Conservation (phyloP, 1,140 invertebrate species). For the Brachionus manjavacas region DNA sequence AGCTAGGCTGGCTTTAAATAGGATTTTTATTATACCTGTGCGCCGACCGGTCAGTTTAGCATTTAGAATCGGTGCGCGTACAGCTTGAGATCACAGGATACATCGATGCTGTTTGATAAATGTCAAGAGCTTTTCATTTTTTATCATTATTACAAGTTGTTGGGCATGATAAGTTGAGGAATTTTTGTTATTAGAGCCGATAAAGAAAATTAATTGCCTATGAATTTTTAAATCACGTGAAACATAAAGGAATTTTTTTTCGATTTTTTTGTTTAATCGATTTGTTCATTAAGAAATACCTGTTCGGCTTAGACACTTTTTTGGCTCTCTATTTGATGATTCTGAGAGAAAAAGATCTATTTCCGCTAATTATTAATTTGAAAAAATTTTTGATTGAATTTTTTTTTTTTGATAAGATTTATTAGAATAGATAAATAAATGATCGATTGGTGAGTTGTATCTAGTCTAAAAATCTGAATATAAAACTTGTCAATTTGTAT, state of each 20-base stretch:
- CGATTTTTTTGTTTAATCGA: not conserved
- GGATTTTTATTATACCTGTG: not conserved
- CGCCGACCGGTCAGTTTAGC: not conserved
- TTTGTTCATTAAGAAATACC: not conserved
- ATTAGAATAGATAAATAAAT: too few relatives aligned
- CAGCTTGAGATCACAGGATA: not conserved
- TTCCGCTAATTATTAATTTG: too few relatives aligned
- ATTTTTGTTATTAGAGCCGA: not conserved
- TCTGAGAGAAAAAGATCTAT: not conserved
- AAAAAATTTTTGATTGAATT: too few relatives aligned
- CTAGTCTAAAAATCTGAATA: too few relatives aligned
- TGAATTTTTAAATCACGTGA: not conserved
- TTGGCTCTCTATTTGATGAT: not conserved
- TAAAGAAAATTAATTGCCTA: constrained; percentile 27
- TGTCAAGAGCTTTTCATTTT: constrained; percentile 3
- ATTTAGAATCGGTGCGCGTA: too few relatives aligned
- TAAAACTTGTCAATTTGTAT: too few relatives aligned
- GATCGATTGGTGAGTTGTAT: too few relatives aligned
- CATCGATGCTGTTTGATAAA: not conserved
- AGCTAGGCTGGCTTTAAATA: not conserved
- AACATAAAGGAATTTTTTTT: not conserved
- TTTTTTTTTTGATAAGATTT: too few relatives aligned
- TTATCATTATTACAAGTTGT: not conserved
- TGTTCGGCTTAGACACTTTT: not conserved
- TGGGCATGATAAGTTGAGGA: constrained; percentile 34